phyloP scores from a whole-genome alignment of 2,113 vertebrate species.

The Planiliza haematocheilus region DNA sequence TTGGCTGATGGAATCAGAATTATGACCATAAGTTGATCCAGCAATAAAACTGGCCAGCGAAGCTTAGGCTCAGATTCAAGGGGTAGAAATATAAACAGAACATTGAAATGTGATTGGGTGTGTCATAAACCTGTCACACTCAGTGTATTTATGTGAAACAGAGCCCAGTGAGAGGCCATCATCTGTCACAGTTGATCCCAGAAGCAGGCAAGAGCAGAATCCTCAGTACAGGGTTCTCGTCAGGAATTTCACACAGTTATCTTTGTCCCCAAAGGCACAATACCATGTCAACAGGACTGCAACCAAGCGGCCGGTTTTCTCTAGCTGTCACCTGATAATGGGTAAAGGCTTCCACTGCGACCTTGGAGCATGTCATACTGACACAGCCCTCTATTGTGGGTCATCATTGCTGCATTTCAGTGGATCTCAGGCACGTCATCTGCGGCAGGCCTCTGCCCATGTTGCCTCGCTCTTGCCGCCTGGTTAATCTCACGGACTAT shows the following conservation, averaged over 20 bases:
- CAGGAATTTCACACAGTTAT: constrained; percentile 83
- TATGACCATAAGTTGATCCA: background rate
- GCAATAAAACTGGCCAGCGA: background rate
- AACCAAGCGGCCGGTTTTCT: constrained; percentile 52
- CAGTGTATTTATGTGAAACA: constrained; percentile 54
- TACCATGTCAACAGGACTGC: constrained; percentile 68
- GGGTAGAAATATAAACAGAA: constrained; percentile 11
- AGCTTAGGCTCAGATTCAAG: background rate
- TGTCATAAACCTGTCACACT: constrained; percentile 39
- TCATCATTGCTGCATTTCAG: constrained; percentile 58
- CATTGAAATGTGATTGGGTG: constrained; percentile 25
- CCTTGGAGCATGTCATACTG: constrained; percentile 49
- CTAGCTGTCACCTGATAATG: constrained; percentile 56
- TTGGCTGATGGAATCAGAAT: background rate
- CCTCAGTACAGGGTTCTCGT: constrained; percentile 57
- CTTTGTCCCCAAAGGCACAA: constrained; percentile 79
- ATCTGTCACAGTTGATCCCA: constrained; percentile 59
- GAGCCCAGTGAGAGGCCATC: constrained; percentile 39
- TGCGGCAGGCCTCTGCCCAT: constrained; percentile 68
- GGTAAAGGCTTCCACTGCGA: constrained; percentile 55
- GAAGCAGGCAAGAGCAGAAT: constrained; percentile 27
- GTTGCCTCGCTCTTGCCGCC: constrained; percentile 64
- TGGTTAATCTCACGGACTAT: constrained; percentile 73
- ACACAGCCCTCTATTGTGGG: constrained; percentile 45
- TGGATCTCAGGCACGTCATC: constrained; percentile 75